Percentiles rank a stretch among this genome's conserved stretches.
phyloP scores from a whole-genome alignment of 2,797 vertebrate species.

The Sebastes itinus region DNA sequence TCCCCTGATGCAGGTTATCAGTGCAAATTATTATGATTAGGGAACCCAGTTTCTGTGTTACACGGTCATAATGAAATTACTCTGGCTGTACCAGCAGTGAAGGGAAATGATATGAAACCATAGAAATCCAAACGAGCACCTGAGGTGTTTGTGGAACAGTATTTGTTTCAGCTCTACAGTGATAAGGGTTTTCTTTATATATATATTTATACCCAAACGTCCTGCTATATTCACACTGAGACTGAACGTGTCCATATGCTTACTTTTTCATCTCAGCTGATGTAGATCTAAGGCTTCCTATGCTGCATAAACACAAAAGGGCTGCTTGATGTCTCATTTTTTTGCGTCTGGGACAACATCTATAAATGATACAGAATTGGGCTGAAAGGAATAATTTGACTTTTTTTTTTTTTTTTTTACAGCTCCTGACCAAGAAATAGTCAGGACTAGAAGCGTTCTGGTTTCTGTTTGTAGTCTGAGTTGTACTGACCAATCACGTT shows the following conservation, averaged over 20 bases:
- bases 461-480: no score
- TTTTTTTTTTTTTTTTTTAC: not conserved
- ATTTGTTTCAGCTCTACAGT: not conserved
- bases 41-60: not conserved
- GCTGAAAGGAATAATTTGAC: not conserved
- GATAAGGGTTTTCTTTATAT: not conserved
- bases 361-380: not conserved
- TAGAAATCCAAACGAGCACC: not conserved
- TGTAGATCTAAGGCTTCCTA: not conserved
- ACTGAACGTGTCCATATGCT: not conserved
- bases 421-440: not conserved
- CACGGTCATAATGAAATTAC: constrained; percentile 8
- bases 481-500: no score
- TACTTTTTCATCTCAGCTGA: not conserved
- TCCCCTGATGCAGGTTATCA: constrained; percentile 24
- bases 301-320: not conserved
- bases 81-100: not conserved
- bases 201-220: not conserved
- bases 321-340: not conserved
- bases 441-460: no score
- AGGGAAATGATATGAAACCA: not conserved
- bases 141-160: not conserved
- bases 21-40: constrained; percentile 37
- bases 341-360: not conserved
- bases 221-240: not conserved